Percentiles rank a stretch among this genome's conserved stretches.
Evolutionary conservation across 2,797 vertebrate species (phyloP).

Genomic region (Alauda arvensis): DNA sequence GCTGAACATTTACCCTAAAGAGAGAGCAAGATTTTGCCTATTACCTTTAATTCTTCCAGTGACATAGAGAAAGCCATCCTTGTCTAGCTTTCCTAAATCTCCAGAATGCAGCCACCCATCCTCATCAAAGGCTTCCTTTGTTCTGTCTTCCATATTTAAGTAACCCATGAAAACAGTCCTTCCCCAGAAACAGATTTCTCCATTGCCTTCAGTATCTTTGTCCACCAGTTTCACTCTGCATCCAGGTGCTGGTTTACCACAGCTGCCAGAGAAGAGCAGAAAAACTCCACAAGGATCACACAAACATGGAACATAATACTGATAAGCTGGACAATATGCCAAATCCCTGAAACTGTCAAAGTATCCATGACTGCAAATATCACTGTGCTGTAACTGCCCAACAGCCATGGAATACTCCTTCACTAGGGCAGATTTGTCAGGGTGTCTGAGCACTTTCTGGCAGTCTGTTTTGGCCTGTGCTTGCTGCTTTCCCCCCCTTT

Average conservation of each 20-base stretch:
- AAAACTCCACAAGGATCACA: background rate
- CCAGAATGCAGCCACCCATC: constrained; percentile 87
- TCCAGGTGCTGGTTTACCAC: constrained; percentile 82
- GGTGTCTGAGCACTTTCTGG: background rate
- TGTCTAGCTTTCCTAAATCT: constrained; percentile 79
- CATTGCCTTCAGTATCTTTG: constrained; percentile 72
- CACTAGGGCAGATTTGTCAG: background rate
- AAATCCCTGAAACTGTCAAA: background rate
- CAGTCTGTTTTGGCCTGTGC: background rate
- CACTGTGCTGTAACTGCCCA: background rate
- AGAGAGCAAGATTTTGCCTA: background rate
- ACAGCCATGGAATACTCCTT: background rate
- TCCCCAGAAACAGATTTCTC: constrained; percentile 89
- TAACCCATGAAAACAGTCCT: constrained; percentile 89
- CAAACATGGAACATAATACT: background rate
- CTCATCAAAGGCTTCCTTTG: constrained; percentile 77
- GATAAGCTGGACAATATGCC: background rate
- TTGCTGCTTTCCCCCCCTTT: accelerated
- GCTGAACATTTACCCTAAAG: background rate
- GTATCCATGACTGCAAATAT: background rate
- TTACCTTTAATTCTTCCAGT: constrained; percentile 88
- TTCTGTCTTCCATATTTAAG: constrained; percentile 86
- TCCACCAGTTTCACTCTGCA: constrained; percentile 80
- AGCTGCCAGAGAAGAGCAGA: constrained; percentile 64
- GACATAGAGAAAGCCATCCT: constrained; percentile 84